Conservation (phyloP, 2,888 invertebrate species). For the Blomia tropicalis region DNA sequence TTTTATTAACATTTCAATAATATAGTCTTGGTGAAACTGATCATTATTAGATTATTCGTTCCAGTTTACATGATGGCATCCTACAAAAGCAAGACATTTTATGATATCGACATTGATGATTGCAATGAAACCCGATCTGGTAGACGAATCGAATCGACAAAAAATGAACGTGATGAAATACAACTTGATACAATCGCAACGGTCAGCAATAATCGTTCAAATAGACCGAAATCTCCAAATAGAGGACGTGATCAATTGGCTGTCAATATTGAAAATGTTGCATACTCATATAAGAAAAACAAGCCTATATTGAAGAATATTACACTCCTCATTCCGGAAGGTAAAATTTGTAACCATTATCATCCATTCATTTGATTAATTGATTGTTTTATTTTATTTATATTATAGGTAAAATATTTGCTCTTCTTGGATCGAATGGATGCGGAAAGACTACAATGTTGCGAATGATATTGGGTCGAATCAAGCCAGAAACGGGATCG, state of each 20-base stretch:
- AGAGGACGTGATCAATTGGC: not conserved
- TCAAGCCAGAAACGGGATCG: slow-evolving; percentile 66
- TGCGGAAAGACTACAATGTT: slow-evolving; percentile 80
- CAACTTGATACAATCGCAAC: not conserved
- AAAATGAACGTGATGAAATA: not conserved
- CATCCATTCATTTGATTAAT: not conserved
- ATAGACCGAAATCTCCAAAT: not conserved
- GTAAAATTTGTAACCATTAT: too few species aligned
- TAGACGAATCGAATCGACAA: too few species aligned
- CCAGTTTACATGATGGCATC: too few species aligned
- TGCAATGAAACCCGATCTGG: not conserved
- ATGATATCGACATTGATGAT: slow-evolving; percentile 11
- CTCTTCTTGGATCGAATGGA: slow-evolving; percentile 77
- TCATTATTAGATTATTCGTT: too few species aligned
- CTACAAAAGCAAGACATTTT: not conserved
- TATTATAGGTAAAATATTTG: slow-evolving; percentile 43
- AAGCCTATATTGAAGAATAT: slow-evolving; percentile 10
- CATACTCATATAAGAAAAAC: slow-evolving; percentile 13
- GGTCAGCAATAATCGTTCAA: too few species aligned
- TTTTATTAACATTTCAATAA: too few species aligned
- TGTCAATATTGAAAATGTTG: slow-evolving; percentile 13
- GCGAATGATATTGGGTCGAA: slow-evolving; percentile 76
- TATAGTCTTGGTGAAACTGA: too few species aligned
- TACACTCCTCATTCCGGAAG: slow-evolving; percentile 6
- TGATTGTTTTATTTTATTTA: not conserved